Conservation (phyloP, 2,797 vertebrate genomes). For the Halcyon chelicuti region DNA sequence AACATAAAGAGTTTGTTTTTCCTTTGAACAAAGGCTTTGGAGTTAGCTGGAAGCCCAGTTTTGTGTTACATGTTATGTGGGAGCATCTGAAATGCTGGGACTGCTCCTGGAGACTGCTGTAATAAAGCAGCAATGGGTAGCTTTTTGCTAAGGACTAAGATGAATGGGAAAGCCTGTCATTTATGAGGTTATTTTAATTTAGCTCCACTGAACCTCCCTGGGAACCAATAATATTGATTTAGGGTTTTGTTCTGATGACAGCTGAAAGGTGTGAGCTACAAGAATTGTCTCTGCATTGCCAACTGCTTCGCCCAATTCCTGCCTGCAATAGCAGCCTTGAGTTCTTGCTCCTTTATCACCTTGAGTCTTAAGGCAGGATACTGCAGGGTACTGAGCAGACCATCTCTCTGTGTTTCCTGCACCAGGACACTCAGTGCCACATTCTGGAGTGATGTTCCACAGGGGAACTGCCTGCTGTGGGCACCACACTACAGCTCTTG, state of each 20-base stretch:
- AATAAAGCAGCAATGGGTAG: neutral
- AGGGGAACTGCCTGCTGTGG: neutral
- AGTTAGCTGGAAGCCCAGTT: neutral
- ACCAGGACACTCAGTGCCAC: neutral
- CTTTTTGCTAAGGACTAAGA: neutral
- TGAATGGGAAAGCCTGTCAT: neutral
- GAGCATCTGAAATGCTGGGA: neutral
- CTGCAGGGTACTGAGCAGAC: neutral
- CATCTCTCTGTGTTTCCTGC: neutral
- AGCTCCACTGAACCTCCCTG: neutral
- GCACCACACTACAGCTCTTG: neutral
- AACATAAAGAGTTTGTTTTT: neutral
- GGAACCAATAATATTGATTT: constrained; percentile 23
- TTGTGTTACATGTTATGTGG: neutral
- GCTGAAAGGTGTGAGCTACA: constrained; percentile 1
- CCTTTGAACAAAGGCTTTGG: neutral
- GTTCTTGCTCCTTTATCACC: neutral
- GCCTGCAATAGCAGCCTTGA: neutral
- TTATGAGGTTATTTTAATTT: constrained; percentile 18
- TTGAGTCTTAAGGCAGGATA: neutral
- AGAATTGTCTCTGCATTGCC: neutral
- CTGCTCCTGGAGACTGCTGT: neutral
- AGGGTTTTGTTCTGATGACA: constrained; percentile 13
- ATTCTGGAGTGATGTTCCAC: neutral
- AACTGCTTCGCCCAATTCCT: neutral